A percentile compares a stretch with the other conserved stretches of the same genome.
These are phyloP conservation scores for Cephalopholis sonnerati DNA, from an alignment of 2,113 vertebrate genomes.

Conservation along the genomic window DNA sequence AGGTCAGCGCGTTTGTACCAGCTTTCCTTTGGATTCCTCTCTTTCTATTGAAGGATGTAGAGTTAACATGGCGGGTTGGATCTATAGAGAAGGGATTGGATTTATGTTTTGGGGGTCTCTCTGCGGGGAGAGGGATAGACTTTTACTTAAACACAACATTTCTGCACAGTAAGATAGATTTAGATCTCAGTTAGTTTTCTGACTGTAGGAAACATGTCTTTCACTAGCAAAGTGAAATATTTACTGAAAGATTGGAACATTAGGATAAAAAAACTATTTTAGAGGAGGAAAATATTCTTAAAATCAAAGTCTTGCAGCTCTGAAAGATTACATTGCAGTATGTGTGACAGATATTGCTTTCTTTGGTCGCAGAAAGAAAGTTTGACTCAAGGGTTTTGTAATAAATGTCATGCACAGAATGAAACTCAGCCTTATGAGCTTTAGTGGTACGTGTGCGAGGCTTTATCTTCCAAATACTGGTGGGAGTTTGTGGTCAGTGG, in stretches of 20 bases:
- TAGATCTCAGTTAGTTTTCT: slow-evolving; percentile 16
- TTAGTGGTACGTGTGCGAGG: not conserved
- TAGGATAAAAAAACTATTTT: not conserved
- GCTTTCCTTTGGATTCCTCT: slow-evolving; percentile 49
- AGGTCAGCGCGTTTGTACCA: slow-evolving; percentile 63
- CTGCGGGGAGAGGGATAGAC: slow-evolving; percentile 27
- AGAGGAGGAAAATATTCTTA: not conserved
- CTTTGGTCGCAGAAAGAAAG: not conserved
- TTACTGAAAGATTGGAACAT: not conserved
- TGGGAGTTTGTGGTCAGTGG: slow-evolving; percentile 43
- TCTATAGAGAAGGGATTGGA: slow-evolving; percentile 64
- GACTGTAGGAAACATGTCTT: not conserved
- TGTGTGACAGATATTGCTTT: slow-evolving; percentile 1
- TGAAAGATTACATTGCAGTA: not conserved
- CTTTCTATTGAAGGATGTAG: slow-evolving; percentile 31
- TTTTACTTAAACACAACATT: not conserved
- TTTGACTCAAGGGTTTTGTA: slow-evolving; percentile 2
- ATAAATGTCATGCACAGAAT: not conserved
- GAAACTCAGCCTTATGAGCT: not conserved
- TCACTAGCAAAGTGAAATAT: not conserved
- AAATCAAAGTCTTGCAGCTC: not conserved
- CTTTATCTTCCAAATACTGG: slow-evolving; percentile 32
- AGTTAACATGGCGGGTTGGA: slow-evolving; percentile 49
- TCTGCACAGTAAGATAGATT: not conserved
- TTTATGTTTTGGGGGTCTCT: slow-evolving; percentile 50